Percentiles rank a stretch among this genome's conserved stretches.
These are phyloP conservation scores for Phrynocephalus guinanensis DNA, from an alignment of 2,797 vertebrate species.

Conservation along the genomic window DNA sequence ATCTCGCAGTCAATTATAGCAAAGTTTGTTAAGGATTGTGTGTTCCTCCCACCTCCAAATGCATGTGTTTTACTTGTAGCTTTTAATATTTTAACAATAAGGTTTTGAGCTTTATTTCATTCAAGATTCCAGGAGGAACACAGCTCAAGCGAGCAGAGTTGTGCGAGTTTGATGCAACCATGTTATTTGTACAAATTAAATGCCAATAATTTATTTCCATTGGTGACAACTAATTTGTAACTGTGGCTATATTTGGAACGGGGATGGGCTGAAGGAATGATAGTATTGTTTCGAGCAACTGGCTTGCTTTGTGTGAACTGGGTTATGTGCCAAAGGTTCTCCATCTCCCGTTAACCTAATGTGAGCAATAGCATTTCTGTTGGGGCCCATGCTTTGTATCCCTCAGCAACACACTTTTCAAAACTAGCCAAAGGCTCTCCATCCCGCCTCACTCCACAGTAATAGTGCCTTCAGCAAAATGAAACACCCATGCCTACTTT, in stretches of 20 bases:
- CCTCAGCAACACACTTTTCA: background rate
- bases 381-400: background rate
- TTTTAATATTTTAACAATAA: background rate
- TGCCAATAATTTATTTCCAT: background rate
- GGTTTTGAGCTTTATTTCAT: background rate
- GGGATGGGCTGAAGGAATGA: background rate
- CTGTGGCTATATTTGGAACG: background rate
- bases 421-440: background rate
- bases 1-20: slow-evolving; percentile 11
- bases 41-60: background rate
- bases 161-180: background rate
- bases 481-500: background rate
- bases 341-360: background rate
- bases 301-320: background rate
- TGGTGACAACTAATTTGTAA: background rate
- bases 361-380: background rate
- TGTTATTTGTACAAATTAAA: background rate
- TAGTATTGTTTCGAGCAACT: background rate
- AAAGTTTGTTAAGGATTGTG: slow-evolving; percentile 18
- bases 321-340: background rate
- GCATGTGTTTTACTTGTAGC: background rate
- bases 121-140: background rate
- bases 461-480: background rate
- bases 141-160: background rate
- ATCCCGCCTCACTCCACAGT: background rate